phyloP scores from a whole-genome alignment of 2,797 vertebrate genomes.

The Taenioides sp. region DNA sequence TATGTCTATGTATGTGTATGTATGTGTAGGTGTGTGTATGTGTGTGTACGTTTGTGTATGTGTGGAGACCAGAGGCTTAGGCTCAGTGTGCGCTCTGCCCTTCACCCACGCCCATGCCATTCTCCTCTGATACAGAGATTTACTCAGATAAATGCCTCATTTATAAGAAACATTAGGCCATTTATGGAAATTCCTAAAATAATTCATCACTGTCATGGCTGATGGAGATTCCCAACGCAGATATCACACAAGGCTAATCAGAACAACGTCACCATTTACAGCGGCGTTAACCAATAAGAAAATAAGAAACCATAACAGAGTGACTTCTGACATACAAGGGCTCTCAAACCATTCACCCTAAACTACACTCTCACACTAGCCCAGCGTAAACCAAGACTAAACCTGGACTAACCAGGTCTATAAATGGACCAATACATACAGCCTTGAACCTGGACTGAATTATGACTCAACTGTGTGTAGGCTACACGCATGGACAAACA shows the following conservation, averaged over 20 bases:
- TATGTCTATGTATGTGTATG: not conserved
- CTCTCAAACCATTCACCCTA: too few species aligned
- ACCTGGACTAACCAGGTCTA: not conserved
- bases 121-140: not conserved
- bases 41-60: not conserved
- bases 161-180: not conserved
- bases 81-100: not conserved
- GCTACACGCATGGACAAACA: not conserved
- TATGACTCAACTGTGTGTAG: not conserved
- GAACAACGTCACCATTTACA: not conserved
- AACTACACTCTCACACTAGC: too few species aligned
- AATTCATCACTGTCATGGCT: slow-evolving; percentile 18
- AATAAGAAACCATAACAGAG: not conserved
- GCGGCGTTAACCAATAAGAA: not conserved
- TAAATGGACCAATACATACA: not conserved
- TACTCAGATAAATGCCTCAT: not conserved
- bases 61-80: not conserved
- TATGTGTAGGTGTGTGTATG: not conserved
- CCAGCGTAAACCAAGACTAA: not conserved
- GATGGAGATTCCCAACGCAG: slow-evolving; percentile 19
- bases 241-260: not conserved
- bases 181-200: slow-evolving; percentile 9
- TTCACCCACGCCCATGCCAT: slow-evolving; percentile 9
- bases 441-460: not conserved
- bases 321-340: not conserved